Conservation (phyloP, 23 tunicate genomes). For the Phallusia fumigata region DNA sequence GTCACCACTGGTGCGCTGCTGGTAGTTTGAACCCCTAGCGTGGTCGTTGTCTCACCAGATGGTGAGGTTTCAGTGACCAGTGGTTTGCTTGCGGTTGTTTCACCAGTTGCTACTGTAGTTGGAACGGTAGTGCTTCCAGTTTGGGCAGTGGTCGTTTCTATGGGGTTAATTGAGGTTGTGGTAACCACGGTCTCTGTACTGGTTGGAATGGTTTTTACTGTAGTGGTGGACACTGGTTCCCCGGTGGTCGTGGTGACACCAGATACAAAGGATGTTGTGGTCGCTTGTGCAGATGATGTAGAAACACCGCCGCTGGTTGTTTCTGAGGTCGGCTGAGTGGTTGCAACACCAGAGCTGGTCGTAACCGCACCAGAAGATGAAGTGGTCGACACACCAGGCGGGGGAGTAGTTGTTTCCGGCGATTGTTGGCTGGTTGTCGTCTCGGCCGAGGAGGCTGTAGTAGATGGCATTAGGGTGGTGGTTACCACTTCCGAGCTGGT, state of each 20-base stretch:
- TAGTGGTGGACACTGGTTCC: background rate
- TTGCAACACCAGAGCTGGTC: slow-evolving; percentile 13
- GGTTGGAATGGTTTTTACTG: background rate
- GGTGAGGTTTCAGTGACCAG: background rate
- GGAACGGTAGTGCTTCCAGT: slow-evolving; percentile 18
- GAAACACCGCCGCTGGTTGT: slow-evolving; percentile 8
- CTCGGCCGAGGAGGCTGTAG: background rate
- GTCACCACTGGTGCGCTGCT: background rate
- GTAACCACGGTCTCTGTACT: background rate
- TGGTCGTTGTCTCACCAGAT: slow-evolving; percentile 17
- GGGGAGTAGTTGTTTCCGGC: background rate
- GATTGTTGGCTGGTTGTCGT: background rate
- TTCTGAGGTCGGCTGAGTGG: background rate
- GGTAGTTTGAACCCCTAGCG: background rate
- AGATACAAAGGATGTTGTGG: slow-evolving; percentile 5
- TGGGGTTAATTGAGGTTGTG: slow-evolving; percentile 14
- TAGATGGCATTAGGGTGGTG: background rate
- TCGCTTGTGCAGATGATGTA: background rate
- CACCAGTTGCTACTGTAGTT: slow-evolving; percentile 6
- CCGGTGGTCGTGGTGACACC: background rate
- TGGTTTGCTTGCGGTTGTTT: slow-evolving; percentile 13
- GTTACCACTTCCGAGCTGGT: slow-evolving; percentile 50
- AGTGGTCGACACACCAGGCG: background rate
- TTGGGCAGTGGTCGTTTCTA: slow-evolving; percentile 12
- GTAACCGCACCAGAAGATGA: background rate